Percentiles rank a stretch among this genome's conserved stretches.
These are phyloP conservation scores for Whitmania pigra DNA, from an alignment of 1,140 invertebrate genomes.

Conservation along the genomic window DNA sequence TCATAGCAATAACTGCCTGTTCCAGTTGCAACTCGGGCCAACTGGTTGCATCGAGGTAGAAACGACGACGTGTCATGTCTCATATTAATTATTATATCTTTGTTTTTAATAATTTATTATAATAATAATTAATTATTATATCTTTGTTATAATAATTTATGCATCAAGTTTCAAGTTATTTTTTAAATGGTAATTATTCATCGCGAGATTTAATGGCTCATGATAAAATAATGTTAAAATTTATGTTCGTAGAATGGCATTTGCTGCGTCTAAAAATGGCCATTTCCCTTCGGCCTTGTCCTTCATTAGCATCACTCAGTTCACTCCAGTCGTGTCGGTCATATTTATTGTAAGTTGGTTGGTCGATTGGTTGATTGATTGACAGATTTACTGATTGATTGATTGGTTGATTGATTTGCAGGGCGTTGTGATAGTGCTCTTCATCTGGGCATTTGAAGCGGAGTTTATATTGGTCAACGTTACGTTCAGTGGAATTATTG, in stretches of 20 bases:
- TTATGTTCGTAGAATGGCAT: background rate
- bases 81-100: background rate
- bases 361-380: too few species aligned
- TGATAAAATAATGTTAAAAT: background rate
- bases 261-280: background rate
- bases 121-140: too few species aligned
- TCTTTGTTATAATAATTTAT: background rate
- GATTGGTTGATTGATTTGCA: too few species aligned
- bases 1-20: conserved; percentile 11
- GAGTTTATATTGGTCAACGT: background rate
- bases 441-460: background rate
- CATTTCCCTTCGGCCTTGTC: background rate
- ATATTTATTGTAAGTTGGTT: background rate
- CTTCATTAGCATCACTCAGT: background rate
- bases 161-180: too few species aligned
- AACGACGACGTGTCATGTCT: background rate
- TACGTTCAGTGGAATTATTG: background rate
- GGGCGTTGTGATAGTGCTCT: background rate
- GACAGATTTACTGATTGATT: too few species aligned
- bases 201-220: background rate
- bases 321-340: background rate
- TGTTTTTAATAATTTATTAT: too few species aligned
- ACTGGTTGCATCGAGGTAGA: background rate
- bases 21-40: conserved; percentile 13
- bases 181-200: too few species aligned